These are phyloP conservation scores for Strix aluco DNA, from an alignment of 2,113 vertebrate genomes.

Conservation along the genomic window DNA sequence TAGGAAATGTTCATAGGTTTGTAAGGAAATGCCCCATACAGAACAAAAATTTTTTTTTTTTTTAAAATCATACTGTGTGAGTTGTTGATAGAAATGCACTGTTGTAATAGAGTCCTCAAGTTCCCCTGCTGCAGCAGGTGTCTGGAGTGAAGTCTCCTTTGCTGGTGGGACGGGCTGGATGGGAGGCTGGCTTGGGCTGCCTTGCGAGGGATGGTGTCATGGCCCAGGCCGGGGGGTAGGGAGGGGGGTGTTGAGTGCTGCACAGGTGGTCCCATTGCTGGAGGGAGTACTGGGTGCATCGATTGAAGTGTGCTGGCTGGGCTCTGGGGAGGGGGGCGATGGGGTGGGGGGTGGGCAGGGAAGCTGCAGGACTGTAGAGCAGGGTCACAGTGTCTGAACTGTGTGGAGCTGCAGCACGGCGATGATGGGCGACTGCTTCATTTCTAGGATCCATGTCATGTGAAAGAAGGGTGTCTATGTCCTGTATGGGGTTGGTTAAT, in stretches of 20 bases:
- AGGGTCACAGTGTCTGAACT: not conserved
- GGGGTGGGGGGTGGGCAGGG: accelerated
- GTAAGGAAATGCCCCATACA: not conserved
- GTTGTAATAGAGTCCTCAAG: not conserved
- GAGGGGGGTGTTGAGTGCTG: accelerated
- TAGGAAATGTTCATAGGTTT: not conserved
- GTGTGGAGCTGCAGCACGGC: not conserved
- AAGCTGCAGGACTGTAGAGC: not conserved
- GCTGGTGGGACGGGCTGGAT: not conserved
- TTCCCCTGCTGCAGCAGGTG: not conserved
- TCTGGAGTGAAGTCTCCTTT: not conserved
- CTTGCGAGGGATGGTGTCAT: not conserved
- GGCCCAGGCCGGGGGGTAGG: not conserved
- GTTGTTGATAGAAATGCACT: not conserved
- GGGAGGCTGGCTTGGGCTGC: not conserved
- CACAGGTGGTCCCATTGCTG: not conserved
- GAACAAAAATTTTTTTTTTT: not conserved
- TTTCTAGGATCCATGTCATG: not conserved
- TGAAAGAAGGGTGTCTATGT: not conserved
- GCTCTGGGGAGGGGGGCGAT: no score
- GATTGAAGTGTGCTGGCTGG: not conserved
- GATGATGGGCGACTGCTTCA: not conserved
- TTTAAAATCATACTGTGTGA: not conserved
- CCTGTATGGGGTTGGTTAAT: not conserved
- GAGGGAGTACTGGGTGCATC: accelerated